These are phyloP conservation scores for Thripadectes ignobilis DNA, from an alignment of 2,797 vertebrate species.

Conservation along the genomic window DNA sequence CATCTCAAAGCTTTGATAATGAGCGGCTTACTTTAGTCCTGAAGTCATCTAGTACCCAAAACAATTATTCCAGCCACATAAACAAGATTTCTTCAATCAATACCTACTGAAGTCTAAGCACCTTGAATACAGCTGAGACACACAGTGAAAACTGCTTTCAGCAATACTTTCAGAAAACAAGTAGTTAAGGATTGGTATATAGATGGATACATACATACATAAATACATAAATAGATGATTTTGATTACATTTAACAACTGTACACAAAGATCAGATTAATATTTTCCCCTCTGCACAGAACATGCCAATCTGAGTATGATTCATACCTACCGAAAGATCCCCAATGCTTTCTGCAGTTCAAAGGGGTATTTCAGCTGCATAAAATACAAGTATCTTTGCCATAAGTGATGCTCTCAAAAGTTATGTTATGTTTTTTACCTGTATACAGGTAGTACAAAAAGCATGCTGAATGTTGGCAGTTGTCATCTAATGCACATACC, in stretches of 20 bases:
- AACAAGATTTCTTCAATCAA: not conserved
- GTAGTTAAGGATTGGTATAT: not conserved
- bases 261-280: not conserved
- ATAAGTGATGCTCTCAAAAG: not conserved
- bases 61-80: not conserved
- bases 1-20: not conserved
- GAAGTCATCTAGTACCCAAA: not conserved
- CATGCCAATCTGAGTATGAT: not conserved
- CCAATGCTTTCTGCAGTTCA: not conserved
- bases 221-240: not conserved
- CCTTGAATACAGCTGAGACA: not conserved
- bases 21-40: not conserved
- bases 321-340: not conserved
- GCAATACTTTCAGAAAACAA: not conserved
- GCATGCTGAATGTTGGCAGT: not conserved
- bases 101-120: not conserved
- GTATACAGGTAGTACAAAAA: not conserved
- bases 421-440: not conserved
- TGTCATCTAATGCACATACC: not conserved
- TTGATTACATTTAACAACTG: not conserved
- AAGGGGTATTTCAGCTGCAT: not conserved
- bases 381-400: not conserved
- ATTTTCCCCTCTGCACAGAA: not conserved
- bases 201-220: not conserved
- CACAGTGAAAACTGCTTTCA: not conserved